phyloP scores from a whole-genome alignment of 37 sponge, comb jelly and placozoan genomes.

The Halichondria panicea region DNA sequence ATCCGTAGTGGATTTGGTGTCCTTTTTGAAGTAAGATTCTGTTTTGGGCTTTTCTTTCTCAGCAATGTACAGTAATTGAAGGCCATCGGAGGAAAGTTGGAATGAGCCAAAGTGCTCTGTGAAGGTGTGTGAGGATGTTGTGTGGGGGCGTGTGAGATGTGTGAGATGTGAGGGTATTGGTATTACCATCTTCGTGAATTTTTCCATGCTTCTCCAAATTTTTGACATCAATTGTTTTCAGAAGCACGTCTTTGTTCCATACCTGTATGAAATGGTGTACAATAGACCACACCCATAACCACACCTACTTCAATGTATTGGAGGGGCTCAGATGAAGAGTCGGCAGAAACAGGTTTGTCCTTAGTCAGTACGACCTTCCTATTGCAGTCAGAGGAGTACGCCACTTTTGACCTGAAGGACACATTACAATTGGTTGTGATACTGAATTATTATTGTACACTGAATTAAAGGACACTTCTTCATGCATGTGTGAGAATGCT shows the following conservation, averaged over 20 bases:
- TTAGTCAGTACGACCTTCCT: conserved; percentile 51
- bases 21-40: conserved; percentile 75
- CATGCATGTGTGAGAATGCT: neutral
- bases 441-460: too few relatives aligned
- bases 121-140: conserved; percentile 6
- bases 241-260: conserved; percentile 20
- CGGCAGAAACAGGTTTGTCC: conserved; percentile 23
- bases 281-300: neutral
- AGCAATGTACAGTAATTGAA: conserved; percentile 81
- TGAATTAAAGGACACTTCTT: too few relatives aligned
- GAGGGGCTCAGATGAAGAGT: conserved; percentile 9
- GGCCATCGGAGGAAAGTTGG: conserved; percentile 63
- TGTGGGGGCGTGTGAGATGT: neutral
- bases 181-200: conserved; percentile 63
- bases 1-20: neutral
- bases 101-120: conserved; percentile 48
- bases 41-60: conserved; percentile 80
- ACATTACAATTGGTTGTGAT: too few relatives aligned
- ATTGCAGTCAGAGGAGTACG: conserved; percentile 7
- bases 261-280: too few relatives aligned
- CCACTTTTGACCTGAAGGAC: conserved; percentile 33
- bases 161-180: neutral
- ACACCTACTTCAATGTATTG: conserved; percentile 37
- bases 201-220: conserved; percentile 64
- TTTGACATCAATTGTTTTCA: conserved; percentile 45